Evolutionary conservation across 2,888 invertebrate genomes (phyloP).

Genomic region (Trypoxylon attenuatum): DNA sequence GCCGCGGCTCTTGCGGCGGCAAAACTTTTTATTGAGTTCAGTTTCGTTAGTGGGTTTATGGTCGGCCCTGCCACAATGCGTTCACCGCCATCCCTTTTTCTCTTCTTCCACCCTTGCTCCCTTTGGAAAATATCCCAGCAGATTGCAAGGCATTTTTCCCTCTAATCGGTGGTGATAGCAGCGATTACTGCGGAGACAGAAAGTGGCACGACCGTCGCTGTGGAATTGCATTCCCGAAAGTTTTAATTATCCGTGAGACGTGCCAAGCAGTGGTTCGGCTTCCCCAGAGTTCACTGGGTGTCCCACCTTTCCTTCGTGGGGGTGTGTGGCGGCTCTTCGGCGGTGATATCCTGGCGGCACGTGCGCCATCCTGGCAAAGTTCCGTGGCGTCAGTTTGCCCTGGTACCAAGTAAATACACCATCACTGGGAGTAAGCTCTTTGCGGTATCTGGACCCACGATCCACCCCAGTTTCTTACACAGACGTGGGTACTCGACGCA

Average conservation of each 20-base stretch:
- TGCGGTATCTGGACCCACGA: too few species aligned
- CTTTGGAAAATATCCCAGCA: too few species aligned
- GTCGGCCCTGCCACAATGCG: too few species aligned
- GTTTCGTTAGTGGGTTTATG: too few species aligned
- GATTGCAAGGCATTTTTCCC: slow-evolving; percentile 10
- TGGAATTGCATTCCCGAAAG: slow-evolving; percentile 43
- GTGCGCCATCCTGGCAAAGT: slow-evolving; percentile 41
- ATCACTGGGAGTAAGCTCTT: too few species aligned
- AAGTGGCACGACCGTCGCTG: slow-evolving; percentile 8
- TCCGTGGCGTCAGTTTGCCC: slow-evolving; percentile 38
- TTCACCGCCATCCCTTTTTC: too few species aligned
- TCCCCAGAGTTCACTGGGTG: slow-evolving; percentile 20
- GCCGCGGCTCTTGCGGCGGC: too few species aligned
- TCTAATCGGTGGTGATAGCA: slow-evolving; percentile 8
- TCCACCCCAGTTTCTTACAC: too few species aligned
- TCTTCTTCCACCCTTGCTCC: too few species aligned
- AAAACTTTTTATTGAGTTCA: too few species aligned
- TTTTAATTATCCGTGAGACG: slow-evolving; percentile 51
- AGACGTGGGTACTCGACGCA: too few species aligned
- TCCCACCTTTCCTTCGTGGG: background rate
- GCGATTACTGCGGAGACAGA: too few species aligned
- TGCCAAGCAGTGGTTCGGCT: slow-evolving; percentile 15
- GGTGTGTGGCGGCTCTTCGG: background rate
- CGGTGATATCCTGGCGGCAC: slow-evolving; percentile 23
- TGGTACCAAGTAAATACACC: slow-evolving; percentile 49